Conservation (phyloP, 2,888 invertebrate genomes). For the Dione vanillae region DNA sequence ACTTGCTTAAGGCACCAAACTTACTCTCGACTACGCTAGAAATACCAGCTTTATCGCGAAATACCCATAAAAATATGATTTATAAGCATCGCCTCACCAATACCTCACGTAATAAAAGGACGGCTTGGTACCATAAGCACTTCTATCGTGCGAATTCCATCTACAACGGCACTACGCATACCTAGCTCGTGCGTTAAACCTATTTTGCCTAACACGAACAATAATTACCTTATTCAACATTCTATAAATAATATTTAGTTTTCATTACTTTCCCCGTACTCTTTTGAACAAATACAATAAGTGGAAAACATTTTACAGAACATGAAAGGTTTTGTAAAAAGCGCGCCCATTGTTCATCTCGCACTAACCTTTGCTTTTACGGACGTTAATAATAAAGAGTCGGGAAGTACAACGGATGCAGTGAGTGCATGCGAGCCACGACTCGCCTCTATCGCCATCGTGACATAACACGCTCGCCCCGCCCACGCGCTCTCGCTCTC, state of each 20-base stretch:
- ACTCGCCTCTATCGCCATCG: conserved; percentile 66
- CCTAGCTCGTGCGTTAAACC: conserved; percentile 17
- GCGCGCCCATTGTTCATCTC: conserved; percentile 43
- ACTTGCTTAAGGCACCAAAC: conserved; percentile 6
- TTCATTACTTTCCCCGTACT: background rate
- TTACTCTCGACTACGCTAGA: conserved; percentile 46
- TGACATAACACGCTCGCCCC: conserved; percentile 76
- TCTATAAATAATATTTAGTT: conserved; percentile 1
- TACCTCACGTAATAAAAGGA: conserved; percentile 67
- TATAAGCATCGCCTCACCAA: conserved; percentile 72
- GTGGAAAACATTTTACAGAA: conserved; percentile 26
- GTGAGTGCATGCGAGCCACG: conserved; percentile 59
- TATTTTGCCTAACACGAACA: conserved; percentile 5
- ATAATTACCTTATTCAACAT: background rate
- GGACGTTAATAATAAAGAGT: conserved; percentile 60
- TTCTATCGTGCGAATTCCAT: conserved; percentile 61
- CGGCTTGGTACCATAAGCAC: conserved; percentile 62
- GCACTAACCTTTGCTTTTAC: conserved; percentile 58
- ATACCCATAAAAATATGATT: conserved; percentile 78
- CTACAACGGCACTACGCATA: conserved; percentile 48
- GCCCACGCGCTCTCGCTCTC: conserved; percentile 75
- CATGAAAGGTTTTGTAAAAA: conserved; percentile 34
- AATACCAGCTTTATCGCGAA: conserved; percentile 67
- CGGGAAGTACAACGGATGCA: conserved; percentile 67
- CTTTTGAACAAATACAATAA: conserved; percentile 12